Evolutionary conservation across 1,140 invertebrate species (phyloP).

Genomic region (Charaxes varanes): DNA sequence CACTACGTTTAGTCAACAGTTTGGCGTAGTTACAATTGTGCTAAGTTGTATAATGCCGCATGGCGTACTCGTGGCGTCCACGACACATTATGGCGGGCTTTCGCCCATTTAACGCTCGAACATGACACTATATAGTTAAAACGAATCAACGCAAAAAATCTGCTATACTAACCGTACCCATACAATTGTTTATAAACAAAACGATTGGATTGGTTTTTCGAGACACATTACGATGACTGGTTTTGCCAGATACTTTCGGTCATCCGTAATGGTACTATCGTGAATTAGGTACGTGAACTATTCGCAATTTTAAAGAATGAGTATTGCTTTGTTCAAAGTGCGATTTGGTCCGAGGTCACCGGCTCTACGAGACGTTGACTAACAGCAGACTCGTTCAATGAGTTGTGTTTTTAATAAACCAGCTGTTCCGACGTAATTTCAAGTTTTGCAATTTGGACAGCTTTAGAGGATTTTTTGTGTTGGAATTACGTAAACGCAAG

Average conservation of each 20-base stretch:
- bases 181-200: slow-evolving; percentile 1
- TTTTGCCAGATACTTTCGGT: too few relatives aligned
- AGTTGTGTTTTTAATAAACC: slow-evolving; percentile 25
- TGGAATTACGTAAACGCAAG: neutral
- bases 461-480: neutral
- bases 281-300: too few relatives aligned
- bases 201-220: too few relatives aligned
- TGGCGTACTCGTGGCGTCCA: slow-evolving; percentile 66
- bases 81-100: slow-evolving; percentile 60
- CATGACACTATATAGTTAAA: too few relatives aligned
- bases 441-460: neutral
- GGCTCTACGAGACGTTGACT: slow-evolving; percentile 46
- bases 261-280: too few relatives aligned
- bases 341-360: slow-evolving; percentile 57
- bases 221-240: too few relatives aligned
- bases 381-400: slow-evolving; percentile 39
- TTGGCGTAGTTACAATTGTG: too few relatives aligned
- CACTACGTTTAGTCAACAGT: too few relatives aligned
- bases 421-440: neutral
- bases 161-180: too few relatives aligned
- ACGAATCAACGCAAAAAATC: too few relatives aligned
- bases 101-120: slow-evolving; percentile 6
- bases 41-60: slow-evolving; percentile 19
- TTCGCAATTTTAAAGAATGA: slow-evolving; percentile 14
- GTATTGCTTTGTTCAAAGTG: slow-evolving; percentile 54